Evolutionary conservation across 1,140 invertebrate species (phyloP), one percentile per base, ranked within the genome.

Genomic region (Littorina saxatilis): DNA sequence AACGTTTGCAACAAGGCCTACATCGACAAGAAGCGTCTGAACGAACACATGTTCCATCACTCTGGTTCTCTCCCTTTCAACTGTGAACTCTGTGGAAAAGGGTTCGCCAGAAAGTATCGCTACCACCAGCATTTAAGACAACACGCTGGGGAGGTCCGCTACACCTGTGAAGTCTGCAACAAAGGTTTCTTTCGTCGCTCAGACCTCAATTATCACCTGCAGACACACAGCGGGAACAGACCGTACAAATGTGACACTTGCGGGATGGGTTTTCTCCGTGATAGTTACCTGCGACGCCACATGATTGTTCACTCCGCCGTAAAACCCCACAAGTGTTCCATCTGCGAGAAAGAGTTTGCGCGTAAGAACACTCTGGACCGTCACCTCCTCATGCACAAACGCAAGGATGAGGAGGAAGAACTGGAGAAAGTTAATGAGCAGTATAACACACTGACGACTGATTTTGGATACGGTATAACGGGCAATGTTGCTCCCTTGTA

Each of bases 301-400:
- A 61, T 37, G 40, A 27, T 47, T 17, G 77, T 81, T 9, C 83
- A 84, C 27, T 81, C 74, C 7, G 66, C 61, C 32, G 76, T 79
- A 35, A 81, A 79, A 27, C 80, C 80, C 20, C 70, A 79, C 88
- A 93, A 91, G 37, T 96, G 95, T 95, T 94, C 96, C 78, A 97
- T 96, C 84, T 99, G 97, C 89, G 95, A 95, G 0, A 95, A 96
- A 91, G 94, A 97, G 89, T 99, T 99, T 92, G 98, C 98, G 39
- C 94, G 98, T 72, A 98, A 96, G 43, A 98, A 99, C 93, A 98
- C 99, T 93, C 93, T 99, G 88, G 99, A 98, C 43, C 95, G 98
- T 82, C 98, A 99, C 91, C 98, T 98, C 92, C 94, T 97, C 63
- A 99, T 98, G 91, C 97, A 99, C 92, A 98, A 97, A 0, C 97